These are phyloP conservation scores for Neomorphus geoffroyi DNA, from an alignment of 2,797 vertebrate species.

Conservation along the genomic window DNA sequence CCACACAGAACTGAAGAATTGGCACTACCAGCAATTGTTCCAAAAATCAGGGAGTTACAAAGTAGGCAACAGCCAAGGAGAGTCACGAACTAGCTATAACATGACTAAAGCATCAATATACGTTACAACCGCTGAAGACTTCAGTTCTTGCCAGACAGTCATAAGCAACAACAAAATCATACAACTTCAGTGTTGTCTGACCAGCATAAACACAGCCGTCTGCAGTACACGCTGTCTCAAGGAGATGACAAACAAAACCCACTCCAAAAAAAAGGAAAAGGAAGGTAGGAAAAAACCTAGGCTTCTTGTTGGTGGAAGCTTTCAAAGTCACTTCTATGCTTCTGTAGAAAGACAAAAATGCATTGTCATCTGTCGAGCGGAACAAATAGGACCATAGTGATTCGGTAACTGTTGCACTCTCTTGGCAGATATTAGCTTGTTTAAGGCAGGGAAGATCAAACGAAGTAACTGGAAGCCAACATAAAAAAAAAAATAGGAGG, in stretches of 20 bases:
- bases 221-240: not conserved
- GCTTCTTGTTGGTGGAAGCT: not conserved
- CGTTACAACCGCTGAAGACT: not conserved
- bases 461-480: conserved; percentile 50
- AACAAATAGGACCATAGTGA: conserved; percentile 66
- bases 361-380: conserved; percentile 53
- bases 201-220: not conserved
- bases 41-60: not conserved
- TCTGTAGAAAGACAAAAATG: conserved; percentile 35
- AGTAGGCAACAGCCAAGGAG: not conserved
- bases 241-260: not conserved
- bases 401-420: conserved; percentile 59
- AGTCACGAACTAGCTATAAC: not conserved
- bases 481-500: not conserved
- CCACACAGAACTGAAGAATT: not conserved
- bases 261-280: not conserved
- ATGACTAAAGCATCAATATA: not conserved
- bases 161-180: not conserved
- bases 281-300: not conserved
- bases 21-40: not conserved
- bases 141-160: not conserved
- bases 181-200: not conserved
- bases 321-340: not conserved
- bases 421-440: conserved; percentile 66
- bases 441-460: conserved; percentile 71